Evolutionary conservation across 2,113 vertebrate species (phyloP), one percentile per base, ranked within the genome.

Genomic region (Nothocercus nigrocapillus): DNA sequence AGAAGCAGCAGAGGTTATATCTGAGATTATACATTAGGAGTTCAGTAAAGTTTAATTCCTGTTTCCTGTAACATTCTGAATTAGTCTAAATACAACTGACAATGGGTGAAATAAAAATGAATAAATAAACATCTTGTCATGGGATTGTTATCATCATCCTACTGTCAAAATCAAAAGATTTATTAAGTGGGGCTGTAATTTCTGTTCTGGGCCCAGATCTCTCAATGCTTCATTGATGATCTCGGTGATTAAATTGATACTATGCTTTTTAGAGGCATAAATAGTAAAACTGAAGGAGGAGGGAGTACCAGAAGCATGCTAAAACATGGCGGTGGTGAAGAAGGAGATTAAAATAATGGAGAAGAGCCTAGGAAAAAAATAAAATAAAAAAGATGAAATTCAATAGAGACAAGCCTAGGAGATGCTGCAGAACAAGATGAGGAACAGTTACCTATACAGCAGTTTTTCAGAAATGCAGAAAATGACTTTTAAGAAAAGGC

Each of bases 401-500:
- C 38, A 85, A 32, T 2, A 66, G 18, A 13, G 27, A 47, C 18
- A 47, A 73, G 34, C 79, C 22, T 38, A 58, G 17, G 34, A 85
- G 44, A 47, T 9, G 13, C 15, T 8, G 24, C 30, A 68, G 51
- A 91, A 21, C 27, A 88, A 19, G n/a, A 8, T 20, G 24, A 75
- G 32, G 32, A 51, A 59, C n/a, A 49, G 58, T 32, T 18, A 38
- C 22, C 9, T 78, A 63, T 28, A 32, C 0, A 0, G 25, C 22
- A 21, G 9, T 16, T 74, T 82, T 91, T 45, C 16, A 61, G 38
- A 69, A 80, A 62, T 76, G 13, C 28, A 44, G 20, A 85, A 69
- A 11, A 3, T 0, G 0, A 58, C 21, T 17, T 76, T 42, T 73
- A 53, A 75, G 69, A 87, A 47, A 5, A 21, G 34, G 32, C 62